Percentiles rank a stretch among this genome's conserved stretches.
These are phyloP conservation scores for Indri indri DNA, from an alignment of 2,113 vertebrate genomes.

Conservation along the genomic window DNA sequence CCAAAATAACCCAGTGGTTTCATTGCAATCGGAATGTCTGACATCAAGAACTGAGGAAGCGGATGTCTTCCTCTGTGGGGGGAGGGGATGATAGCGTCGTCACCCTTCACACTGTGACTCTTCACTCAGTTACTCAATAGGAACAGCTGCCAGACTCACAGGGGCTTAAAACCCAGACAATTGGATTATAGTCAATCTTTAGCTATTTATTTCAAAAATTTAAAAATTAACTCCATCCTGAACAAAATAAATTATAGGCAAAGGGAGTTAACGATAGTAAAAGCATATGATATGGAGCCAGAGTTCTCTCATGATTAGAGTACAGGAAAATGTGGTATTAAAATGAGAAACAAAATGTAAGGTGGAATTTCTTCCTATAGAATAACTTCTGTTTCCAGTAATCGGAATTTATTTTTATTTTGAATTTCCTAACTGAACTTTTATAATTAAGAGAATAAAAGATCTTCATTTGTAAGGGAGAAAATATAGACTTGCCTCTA, in stretches of 20 bases:
- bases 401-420: not conserved
- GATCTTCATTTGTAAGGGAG: not conserved
- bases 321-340: not conserved
- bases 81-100: not conserved
- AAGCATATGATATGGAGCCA: not conserved
- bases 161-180: not conserved
- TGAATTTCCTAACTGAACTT: not conserved
- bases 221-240: not conserved
- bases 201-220: not conserved
- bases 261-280: not conserved
- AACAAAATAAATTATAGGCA: not conserved
- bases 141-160: constrained; percentile 13
- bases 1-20: constrained; percentile 61
- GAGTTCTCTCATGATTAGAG: not conserved
- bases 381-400: not conserved
- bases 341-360: not conserved
- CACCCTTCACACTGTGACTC: not conserved
- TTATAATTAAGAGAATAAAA: constrained; percentile 15
- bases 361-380: not conserved
- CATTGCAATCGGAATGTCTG: constrained; percentile 18
- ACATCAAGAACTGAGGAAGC: constrained; percentile 45
- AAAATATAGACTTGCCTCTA: not conserved
- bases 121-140: not conserved
- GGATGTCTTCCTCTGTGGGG: not conserved
- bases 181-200: not conserved